Conservation (phyloP, 2,888 invertebrate genomes). For the Vanessa cardui region DNA sequence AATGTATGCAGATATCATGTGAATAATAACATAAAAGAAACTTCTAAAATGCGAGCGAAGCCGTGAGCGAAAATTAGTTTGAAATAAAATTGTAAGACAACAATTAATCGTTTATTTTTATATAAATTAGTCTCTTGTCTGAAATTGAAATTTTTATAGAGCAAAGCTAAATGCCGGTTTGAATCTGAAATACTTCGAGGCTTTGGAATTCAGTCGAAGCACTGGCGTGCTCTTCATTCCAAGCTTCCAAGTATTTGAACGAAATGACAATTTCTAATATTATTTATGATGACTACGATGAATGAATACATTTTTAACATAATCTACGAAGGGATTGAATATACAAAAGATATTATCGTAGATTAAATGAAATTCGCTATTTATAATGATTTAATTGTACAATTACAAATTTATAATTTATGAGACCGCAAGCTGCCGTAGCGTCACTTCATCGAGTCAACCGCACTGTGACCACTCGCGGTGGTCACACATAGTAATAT, state of each 20-base stretch:
- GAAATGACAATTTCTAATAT: background rate
- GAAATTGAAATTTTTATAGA: too few species aligned
- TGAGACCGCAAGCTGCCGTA: background rate
- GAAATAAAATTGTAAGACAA: too few species aligned
- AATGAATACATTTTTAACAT: too few species aligned
- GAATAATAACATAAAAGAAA: too few species aligned
- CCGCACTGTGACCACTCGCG: background rate
- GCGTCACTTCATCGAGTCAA: slow-evolving; percentile 1
- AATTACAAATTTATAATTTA: background rate
- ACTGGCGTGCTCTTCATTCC: background rate
- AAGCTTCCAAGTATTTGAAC: background rate
- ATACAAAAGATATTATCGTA: too few species aligned
- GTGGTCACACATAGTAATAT: background rate
- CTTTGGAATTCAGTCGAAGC: slow-evolving; percentile 1
- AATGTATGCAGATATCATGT: too few species aligned
- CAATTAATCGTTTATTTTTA: too few species aligned
- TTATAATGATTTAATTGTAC: background rate
- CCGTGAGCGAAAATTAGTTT: too few species aligned
- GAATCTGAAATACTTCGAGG: background rate
- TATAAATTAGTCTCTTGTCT: too few species aligned
- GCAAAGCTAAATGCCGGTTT: background rate
- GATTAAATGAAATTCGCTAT: too few species aligned
- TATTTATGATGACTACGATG: background rate
- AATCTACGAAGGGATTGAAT: too few species aligned
- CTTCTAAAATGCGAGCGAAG: too few species aligned